phyloP scores from a whole-genome alignment of 2,797 vertebrate species.

The Taeniopygia guttata region DNA sequence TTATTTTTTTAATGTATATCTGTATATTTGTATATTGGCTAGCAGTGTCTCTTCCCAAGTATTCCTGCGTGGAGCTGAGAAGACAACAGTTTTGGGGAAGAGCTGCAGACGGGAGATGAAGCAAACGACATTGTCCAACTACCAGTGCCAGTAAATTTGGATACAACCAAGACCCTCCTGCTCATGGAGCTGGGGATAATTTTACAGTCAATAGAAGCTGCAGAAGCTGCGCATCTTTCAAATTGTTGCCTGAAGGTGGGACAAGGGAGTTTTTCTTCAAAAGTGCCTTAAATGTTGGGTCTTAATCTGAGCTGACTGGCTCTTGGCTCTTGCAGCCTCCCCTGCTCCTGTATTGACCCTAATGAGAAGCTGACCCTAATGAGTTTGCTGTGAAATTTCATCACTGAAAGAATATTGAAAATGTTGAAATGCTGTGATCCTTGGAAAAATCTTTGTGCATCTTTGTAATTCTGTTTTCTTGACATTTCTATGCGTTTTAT shows the following conservation, averaged over 20 bases:
- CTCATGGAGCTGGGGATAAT: background rate
- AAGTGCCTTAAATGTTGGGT: background rate
- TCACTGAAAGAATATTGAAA: background rate
- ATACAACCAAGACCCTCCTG: background rate
- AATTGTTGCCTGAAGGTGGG: background rate
- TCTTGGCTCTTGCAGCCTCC: background rate
- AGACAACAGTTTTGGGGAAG: background rate
- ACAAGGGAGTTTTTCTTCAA: background rate
- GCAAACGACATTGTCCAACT: background rate
- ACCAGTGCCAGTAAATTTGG: background rate
- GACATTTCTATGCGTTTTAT: background rate
- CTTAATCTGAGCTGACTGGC: background rate
- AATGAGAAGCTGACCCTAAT: background rate
- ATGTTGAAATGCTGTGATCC: background rate
- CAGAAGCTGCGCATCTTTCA: background rate
- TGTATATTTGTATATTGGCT: background rate
- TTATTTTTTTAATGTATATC: background rate
- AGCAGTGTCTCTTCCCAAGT: background rate
- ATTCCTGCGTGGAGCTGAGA: background rate
- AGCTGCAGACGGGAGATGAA: background rate
- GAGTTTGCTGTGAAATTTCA: background rate
- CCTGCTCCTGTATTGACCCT: background rate
- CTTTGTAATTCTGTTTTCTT: background rate
- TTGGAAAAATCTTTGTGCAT: background rate
- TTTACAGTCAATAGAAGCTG: background rate